Evolutionary conservation across 2,888 invertebrate species (phyloP), one percentile per base, ranked within the genome.

Genomic region (Eilema griseolum): DNA sequence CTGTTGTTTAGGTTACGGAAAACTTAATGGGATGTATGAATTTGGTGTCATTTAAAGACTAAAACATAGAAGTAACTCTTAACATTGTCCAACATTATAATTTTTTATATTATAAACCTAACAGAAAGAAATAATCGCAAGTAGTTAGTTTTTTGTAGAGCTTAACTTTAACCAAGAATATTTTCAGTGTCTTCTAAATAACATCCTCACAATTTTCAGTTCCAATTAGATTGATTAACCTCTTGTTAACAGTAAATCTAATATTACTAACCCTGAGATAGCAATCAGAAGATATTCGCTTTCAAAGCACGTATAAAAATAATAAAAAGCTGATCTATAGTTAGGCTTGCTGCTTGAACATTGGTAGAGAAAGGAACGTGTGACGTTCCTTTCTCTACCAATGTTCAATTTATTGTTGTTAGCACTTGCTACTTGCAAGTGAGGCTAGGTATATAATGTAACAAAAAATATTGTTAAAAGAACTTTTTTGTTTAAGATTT

Each of bases 271-370:
- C 16, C 31, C 52, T 33, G 57, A 57, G 31, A 52, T 20, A 59
- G 60, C 63, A 64, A 67, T 67, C 63, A 63, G 20, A 57, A 37
- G 26, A 69, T 52, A 62, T 69, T 76, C 46, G 33, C 46, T 71
- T 72, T 74, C 60, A 23, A 61, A 65, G 5, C 65, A 60, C 26
- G 57, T 26, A 59, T n/a, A 26, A 69, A 67, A 56, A 41, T 7
- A 52, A 60, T 60, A 71, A 70, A 67, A 75, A 67, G 26, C 31
- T 52, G 52, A 68, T 63, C 46, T 69, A 52, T 66, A 14, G 24
- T 3, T 31, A 28, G 26, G 23, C 14, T n/a, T 66, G 66, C n/a
- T n/a, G n/a, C n/a, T n/a, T n/a, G n/a, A n/a, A n/a, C n/a, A n/a
- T n/a, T n/a, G n/a, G n/a, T n/a, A n/a, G n/a, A n/a, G n/a, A n/a